Evolutionary conservation across 2,797 vertebrate species (phyloP), one percentile per base, ranked within the genome.

Genomic region (Zonotrichia albicollis): DNA sequence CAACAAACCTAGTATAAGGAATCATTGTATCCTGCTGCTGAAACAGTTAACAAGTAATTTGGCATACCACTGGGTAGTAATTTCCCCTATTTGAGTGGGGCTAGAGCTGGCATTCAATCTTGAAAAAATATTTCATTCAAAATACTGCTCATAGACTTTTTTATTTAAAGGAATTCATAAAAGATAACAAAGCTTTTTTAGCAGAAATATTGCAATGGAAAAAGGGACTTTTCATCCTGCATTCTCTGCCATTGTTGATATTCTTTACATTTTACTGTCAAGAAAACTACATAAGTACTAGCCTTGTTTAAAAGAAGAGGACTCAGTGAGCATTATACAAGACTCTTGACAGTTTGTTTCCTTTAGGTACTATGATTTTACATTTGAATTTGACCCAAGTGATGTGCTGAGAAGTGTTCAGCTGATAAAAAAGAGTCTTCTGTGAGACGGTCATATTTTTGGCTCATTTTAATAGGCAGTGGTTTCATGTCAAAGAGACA

Each of bases 1-100:
- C 1, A 0, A 54, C 36, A 81, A 93, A 29, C 53, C 79, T 71
- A 9, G 34, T 76, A 83, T 60, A 96, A 95, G 85, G 87, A 96
- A 93, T 90, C 64, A 72, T 70, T 0, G 0, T 72, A 84, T 66
- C 50, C 43, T 67, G 65, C 92, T 93, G 71, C 86, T 84, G 94
- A 94, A 96, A 95, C 83, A 90, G 86, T 96, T 97, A 96, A 87
- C 67, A 86, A 93, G 79, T 91, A 96, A 96, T 96, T 95, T 95
- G 84, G 74, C 76, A 88, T 71, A 71, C 86, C 58, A 67, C 76
- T 88, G 91, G 73, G 92, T 93, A 91, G 86, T 88, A 96, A 96
- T 96, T 96, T 93, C 67, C 94, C 87, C 72, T 84, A 30, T 92
- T 61, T 80, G 81, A 95, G 84, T 64, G 51, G 45, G 42, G n/a